Percentiles rank a stretch among this genome's conserved stretches.
Evolutionary conservation across 2,888 invertebrate genomes (phyloP).

Genomic region (Hanleya hanleyi): DNA sequence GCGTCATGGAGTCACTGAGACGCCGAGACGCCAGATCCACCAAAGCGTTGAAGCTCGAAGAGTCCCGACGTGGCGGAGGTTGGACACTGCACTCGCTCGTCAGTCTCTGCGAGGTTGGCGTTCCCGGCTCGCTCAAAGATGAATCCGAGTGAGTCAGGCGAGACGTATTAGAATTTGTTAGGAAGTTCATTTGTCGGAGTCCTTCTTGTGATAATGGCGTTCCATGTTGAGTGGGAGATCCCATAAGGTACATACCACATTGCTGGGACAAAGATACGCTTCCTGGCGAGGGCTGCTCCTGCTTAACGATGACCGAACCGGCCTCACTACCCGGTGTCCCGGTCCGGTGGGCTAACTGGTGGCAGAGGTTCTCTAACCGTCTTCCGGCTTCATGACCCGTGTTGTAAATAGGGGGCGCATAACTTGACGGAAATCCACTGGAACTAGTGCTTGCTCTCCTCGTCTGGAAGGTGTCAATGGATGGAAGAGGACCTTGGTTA

Average conservation of each 20-base stretch:
- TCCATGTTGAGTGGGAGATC: background rate
- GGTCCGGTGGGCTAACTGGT: background rate
- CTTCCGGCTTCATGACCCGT: background rate
- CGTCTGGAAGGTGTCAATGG: background rate
- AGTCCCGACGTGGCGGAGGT: background rate
- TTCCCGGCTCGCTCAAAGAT: background rate
- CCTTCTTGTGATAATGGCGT: background rate
- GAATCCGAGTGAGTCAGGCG: background rate
- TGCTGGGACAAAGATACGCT: background rate
- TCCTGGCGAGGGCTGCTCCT: background rate
- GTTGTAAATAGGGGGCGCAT: background rate
- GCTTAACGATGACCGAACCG: background rate
- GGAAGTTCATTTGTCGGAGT: background rate
- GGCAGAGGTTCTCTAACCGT: background rate
- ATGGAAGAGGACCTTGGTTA: slow-evolving; percentile 3
- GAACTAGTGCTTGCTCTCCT: background rate
- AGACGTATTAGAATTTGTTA: background rate
- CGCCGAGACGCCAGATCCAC: slow-evolving; percentile 1
- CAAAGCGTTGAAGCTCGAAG: background rate
- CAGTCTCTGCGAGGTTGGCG: background rate
- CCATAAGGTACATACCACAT: background rate
- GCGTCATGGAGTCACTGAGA: background rate
- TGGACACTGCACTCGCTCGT: background rate
- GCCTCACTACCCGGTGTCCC: background rate
- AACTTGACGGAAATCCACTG: background rate